A percentile compares a stretch with the other conserved stretches of the same genome.
Conservation (phyloP, 1,140 invertebrate genomes). For the Maniola jurtina region DNA sequence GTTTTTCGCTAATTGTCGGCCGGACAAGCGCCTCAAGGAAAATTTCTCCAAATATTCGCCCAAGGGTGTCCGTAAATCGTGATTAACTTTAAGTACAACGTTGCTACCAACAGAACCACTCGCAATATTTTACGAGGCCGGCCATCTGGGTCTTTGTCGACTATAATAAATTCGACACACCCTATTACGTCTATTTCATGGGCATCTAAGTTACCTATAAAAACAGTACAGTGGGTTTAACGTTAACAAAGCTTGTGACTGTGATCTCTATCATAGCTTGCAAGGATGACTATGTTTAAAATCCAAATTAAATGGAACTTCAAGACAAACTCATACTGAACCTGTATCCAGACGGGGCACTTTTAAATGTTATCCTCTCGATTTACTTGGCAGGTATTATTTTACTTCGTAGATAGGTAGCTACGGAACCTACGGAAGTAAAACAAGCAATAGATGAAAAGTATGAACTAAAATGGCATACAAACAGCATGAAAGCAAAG, state of each 20-base stretch:
- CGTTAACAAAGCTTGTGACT: background rate
- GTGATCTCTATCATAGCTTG: background rate
- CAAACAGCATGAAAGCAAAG: no score
- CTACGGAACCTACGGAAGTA: no score
- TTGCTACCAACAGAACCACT: constrained; percentile 62
- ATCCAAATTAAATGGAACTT: no score
- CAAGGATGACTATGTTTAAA: background rate
- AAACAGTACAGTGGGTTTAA: background rate
- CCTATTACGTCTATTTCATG: constrained; percentile 68
- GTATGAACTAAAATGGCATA: no score
- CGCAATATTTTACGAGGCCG: constrained; percentile 71
- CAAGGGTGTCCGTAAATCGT: constrained; percentile 66
- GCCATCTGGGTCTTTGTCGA: constrained; percentile 67
- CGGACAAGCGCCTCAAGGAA: constrained; percentile 34
- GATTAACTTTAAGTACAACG: constrained; percentile 68
- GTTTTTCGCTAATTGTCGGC: constrained; percentile 5
- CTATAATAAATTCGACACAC: constrained; percentile 69
- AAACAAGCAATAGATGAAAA: no score
- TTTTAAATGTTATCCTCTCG: no score
- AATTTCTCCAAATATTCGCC: constrained; percentile 51
- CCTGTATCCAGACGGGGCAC: no score
- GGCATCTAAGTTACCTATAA: constrained; percentile 32
- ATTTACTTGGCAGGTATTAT: no score
- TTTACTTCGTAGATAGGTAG: no score
- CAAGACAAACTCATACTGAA: no score